Percentiles rank a stretch among this genome's conserved stretches.
Evolutionary conservation across 2,888 invertebrate genomes (phyloP).

Genomic region (Thereva unica): DNA sequence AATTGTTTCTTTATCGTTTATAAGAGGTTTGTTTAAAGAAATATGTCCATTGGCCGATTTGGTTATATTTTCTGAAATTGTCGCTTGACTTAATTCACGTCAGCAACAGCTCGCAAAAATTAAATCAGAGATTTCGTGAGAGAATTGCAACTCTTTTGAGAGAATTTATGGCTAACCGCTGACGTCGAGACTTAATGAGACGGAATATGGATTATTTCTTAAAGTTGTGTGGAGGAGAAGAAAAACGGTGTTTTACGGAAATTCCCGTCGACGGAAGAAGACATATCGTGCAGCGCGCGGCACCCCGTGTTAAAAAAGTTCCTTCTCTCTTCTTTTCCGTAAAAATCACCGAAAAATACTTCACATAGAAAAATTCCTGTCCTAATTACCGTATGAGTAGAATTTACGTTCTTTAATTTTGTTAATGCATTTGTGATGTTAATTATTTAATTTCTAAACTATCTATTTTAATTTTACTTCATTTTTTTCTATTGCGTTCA

Average conservation of each 20-base stretch:
- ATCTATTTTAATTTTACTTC: too few species aligned
- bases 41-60: conserved; percentile 1
- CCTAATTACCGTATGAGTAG: too few species aligned
- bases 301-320: conserved; percentile 23
- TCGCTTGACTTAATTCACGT: neutral
- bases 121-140: conserved; percentile 17
- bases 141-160: conserved; percentile 1
- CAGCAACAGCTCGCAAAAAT: conserved; percentile 34
- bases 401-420: too few species aligned
- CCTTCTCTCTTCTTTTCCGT: conserved; percentile 24
- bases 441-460: too few species aligned
- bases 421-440: too few species aligned
- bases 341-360: conserved; percentile 4
- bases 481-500: too few species aligned
- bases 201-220: conserved; percentile 27
- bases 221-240: conserved; percentile 27
- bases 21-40: too few species aligned
- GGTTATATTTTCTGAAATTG: conserved; percentile 4
- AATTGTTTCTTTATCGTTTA: too few species aligned
- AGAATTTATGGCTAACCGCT: conserved; percentile 14
- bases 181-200: conserved; percentile 11
- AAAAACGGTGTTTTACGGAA: conserved; percentile 37
- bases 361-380: too few species aligned
- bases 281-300: conserved; percentile 30
- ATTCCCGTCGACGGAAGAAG: conserved; percentile 36